Percentiles rank a stretch among this genome's conserved stretches.
Conservation (phyloP, 2,797 vertebrate species). For the Delichon dasypus region DNA sequence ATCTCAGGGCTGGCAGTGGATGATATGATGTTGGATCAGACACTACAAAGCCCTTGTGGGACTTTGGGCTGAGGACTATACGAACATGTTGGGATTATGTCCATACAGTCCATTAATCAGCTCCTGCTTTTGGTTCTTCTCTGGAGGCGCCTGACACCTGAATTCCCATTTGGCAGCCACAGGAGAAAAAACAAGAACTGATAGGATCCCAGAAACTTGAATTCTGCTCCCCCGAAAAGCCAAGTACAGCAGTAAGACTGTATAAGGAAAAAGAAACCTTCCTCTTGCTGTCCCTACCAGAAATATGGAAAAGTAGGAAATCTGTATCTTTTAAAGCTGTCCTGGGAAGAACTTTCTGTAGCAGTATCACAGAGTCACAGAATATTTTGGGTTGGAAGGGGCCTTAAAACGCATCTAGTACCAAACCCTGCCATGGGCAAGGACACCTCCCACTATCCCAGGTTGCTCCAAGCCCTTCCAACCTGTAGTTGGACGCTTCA, state of each 20-base stretch:
- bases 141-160: background rate
- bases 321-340: background rate
- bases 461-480: background rate
- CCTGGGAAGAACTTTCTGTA: background rate
- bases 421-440: background rate
- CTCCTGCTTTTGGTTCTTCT: background rate
- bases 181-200: background rate
- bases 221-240: background rate
- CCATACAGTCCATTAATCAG: background rate
- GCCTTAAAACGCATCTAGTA: background rate
- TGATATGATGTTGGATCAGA: background rate
- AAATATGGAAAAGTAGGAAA: background rate
- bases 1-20: background rate
- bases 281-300: background rate
- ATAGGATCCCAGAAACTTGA: background rate
- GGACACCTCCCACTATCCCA: background rate
- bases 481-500: background rate
- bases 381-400: background rate
- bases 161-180: background rate
- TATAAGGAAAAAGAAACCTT: background rate
- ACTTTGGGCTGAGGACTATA: background rate
- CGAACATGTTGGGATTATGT: background rate
- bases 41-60: background rate
- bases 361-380: background rate
- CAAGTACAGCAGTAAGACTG: background rate